phyloP scores from a whole-genome alignment of 2,888 invertebrate species.

The Reticulitermes lucifugus region DNA sequence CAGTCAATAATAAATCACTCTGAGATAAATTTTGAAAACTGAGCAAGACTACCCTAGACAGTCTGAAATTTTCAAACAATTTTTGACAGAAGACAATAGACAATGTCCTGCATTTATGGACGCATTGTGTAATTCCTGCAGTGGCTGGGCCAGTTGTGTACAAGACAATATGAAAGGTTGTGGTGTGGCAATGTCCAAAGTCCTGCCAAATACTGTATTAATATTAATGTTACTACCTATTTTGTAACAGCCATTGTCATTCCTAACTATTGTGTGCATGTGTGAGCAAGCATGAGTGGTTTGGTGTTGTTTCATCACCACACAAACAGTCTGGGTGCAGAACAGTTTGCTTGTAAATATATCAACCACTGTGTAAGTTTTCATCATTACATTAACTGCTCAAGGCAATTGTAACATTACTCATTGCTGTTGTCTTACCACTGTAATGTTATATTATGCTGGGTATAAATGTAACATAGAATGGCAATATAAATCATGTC shows the following conservation, averaged over 20 bases:
- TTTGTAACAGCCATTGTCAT: conserved; percentile 26
- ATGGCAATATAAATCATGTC: neutral
- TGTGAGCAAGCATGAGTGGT: neutral
- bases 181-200: conserved; percentile 15
- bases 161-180: conserved; percentile 20
- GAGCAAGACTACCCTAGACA: neutral
- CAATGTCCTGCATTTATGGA: neutral
- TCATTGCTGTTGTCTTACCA: conserved; percentile 15
- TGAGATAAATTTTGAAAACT: neutral
- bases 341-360: conserved; percentile 15
- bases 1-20: too few species aligned
- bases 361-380: conserved; percentile 14
- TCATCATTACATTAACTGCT: conserved; percentile 25
- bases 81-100: neutral
- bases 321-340: too few species aligned
- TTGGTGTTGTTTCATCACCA: conserved; percentile 5
- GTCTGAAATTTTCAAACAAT: neutral
- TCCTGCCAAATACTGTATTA: conserved; percentile 22
- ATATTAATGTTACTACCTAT: conserved; percentile 14
- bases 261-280: neutral
- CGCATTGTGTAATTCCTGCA: neutral
- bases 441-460: neutral
- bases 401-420: conserved; percentile 1
- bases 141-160: neutral
- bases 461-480: neutral